Evolutionary conservation across 1,140 invertebrate genomes (phyloP), one percentile per base, ranked within the genome.

Genomic region (Caenorhabditis tropicalis): DNA sequence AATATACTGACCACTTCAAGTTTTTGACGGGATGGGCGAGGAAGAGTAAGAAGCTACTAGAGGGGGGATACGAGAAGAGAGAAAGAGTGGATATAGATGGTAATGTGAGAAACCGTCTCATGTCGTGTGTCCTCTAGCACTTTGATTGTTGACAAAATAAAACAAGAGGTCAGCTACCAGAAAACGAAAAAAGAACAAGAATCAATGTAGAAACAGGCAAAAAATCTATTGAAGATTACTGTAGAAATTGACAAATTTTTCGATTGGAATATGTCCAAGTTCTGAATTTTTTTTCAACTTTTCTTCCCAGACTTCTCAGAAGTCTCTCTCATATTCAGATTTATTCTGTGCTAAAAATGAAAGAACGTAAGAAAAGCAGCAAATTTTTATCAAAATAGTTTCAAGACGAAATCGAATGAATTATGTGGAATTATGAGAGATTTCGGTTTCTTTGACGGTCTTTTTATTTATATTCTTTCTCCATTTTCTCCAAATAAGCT

Each of bases 141-240:
- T 58, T 82, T 51, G 82, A 82, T 39, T 82, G 82, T 60, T 82
- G 51, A 82, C 82, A 82, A 82, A 82, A 82, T 56, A 82, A 53
- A 82, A 82, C 81, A 82, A 53, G 81, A 39, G 81, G 48, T 56
- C 46, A 53, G 51, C n/a, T 15, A 6, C 53, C 27, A 39, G 16
- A 16, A 36, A 56, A 12, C 15, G 53, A 27, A 51, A 16, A 12
- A 51, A 51, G 16, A n/a, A 51, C n/a, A n/a, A n/a, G 49, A n/a
- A n/a, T 51, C 2, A 12, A 56, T 6, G 24, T 12, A 15, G 21
- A 2, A 56, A 27, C 9, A 7, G 10, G 24, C 27, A 16, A 51
- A 16, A 51, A 51, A n/a, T n/a, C 1, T 16, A 5, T 51, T 6
- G n/a, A n/a, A 51, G 49, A 51, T 51, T 51, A 51, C 49, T 51